Evolutionary conservation across 2,113 vertebrate species (phyloP).

Genomic region (Paradoxurus hermaphroditus): DNA sequence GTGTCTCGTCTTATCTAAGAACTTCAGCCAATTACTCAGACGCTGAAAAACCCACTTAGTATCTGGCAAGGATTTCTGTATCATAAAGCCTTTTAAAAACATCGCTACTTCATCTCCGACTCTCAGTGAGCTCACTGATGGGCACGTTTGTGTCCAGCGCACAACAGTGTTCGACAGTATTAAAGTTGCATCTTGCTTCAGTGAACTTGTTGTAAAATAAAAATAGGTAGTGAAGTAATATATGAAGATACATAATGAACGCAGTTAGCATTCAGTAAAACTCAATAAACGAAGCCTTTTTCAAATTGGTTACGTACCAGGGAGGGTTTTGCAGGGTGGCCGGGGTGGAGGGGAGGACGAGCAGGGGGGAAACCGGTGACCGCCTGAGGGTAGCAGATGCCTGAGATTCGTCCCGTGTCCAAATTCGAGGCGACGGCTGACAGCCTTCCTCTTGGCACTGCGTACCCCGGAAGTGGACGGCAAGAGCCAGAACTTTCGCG

Average conservation of each 20-base stretch:
- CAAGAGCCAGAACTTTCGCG: background rate
- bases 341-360: background rate
- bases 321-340: background rate
- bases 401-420: background rate
- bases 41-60: background rate
- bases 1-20: background rate
- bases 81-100: background rate
- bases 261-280: background rate
- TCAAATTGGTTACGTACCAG: background rate
- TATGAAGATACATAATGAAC: background rate
- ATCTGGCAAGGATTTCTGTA: background rate
- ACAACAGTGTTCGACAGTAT: background rate
- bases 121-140: background rate
- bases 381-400: background rate
- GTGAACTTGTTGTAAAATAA: background rate
- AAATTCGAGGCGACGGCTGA: accelerated
- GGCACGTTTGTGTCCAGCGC: background rate
- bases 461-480: background rate
- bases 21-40: background rate
- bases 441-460: background rate
- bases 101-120: background rate
- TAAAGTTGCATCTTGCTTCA: background rate
- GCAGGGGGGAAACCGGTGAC: no score
- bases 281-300: background rate
- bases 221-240: background rate